Percentiles rank a stretch among this genome's conserved stretches.
phyloP scores from a whole-genome alignment of 2,797 vertebrate species.

The Leucoraja ocellata region DNA sequence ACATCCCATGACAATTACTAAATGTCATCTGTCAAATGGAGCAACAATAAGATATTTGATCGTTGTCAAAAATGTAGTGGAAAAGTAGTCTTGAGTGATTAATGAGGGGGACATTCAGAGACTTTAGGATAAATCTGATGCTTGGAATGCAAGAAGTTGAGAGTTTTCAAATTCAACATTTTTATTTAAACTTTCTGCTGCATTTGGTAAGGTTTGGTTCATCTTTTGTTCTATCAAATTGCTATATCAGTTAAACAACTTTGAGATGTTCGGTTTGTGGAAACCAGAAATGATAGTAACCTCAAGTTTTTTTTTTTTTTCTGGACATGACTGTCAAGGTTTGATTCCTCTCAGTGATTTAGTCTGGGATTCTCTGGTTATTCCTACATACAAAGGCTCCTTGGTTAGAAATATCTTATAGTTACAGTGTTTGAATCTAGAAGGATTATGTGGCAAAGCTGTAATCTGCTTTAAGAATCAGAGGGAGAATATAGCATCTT shows the following conservation, averaged over 20 bases:
- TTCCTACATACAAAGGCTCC: background rate
- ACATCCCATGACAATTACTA: no score
- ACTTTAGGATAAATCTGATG: no score
- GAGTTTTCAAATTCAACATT: background rate
- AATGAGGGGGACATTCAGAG: no score
- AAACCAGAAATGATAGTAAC: background rate
- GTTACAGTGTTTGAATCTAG: background rate
- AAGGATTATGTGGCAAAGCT: conserved; percentile 10
- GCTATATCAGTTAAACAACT: background rate
- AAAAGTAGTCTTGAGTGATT: no score
- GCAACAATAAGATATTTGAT: no score
- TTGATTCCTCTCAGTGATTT: background rate
- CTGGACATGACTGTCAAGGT: background rate
- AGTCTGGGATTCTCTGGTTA: background rate
- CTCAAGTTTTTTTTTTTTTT: background rate
- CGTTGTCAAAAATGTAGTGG: no score
- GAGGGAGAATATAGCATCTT: background rate
- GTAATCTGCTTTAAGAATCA: conserved; percentile 8
- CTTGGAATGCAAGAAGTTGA: no score
- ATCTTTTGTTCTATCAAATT: background rate
- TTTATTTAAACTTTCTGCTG: background rate
- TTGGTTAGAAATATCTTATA: background rate
- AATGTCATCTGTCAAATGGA: no score
- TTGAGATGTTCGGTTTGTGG: background rate
- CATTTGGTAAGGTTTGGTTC: background rate